Evolutionary conservation across 2,113 vertebrate species (phyloP).

Genomic region (Podiceps cristatus): DNA sequence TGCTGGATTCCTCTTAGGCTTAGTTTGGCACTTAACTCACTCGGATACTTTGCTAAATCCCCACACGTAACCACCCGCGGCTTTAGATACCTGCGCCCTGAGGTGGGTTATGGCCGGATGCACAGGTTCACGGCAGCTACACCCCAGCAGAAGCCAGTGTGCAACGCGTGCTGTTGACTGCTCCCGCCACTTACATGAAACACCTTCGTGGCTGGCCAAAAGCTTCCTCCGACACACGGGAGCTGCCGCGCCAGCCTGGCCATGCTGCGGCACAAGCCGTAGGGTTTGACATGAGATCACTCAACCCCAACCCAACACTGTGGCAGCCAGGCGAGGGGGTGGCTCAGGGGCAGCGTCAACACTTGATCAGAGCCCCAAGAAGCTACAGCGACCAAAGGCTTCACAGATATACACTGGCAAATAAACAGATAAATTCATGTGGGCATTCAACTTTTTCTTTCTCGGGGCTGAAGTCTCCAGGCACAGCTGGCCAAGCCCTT

Average conservation of each 20-base stretch:
- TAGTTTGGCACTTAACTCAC: neutral
- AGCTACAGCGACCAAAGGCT: neutral
- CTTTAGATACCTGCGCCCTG: neutral
- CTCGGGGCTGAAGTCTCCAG: neutral
- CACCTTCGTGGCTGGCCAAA: neutral
- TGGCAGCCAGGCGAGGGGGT: neutral
- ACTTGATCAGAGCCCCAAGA: neutral
- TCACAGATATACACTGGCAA: neutral
- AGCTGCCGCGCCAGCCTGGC: neutral
- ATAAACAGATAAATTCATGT: neutral
- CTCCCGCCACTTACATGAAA: neutral
- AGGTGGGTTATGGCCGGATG: neutral
- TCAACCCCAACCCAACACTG: neutral
- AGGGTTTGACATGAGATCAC: neutral
- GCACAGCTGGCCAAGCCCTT: neutral
- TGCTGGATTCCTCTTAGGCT: neutral
- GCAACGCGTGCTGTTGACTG: rapidly evolving
- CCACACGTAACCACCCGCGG: rapidly evolving
- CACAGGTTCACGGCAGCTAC: rapidly evolving
- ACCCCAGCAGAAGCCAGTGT: rapidly evolving
- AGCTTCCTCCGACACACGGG: neutral
- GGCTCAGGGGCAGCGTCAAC: neutral
- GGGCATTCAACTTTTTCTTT: neutral
- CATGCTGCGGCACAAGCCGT: neutral
- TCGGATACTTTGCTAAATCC: neutral